Conservation (phyloP, 2,113 vertebrate genomes). For the Bos javanicus region DNA sequence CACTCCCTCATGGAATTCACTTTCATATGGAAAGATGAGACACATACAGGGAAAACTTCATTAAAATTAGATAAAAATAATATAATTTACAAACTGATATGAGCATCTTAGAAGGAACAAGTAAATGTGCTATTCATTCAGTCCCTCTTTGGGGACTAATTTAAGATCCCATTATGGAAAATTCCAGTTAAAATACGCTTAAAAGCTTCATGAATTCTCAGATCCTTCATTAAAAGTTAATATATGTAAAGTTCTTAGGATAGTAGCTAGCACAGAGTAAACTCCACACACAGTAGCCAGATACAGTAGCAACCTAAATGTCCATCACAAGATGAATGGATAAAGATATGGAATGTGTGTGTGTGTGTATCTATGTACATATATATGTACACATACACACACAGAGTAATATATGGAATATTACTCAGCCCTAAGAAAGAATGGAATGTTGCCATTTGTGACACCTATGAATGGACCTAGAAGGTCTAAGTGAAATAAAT, state of each 20-base stretch:
- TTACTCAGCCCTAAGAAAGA: background rate
- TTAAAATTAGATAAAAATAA: background rate
- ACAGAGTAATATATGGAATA: background rate
- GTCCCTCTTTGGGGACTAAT: background rate
- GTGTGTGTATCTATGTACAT: background rate
- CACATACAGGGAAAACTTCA: background rate
- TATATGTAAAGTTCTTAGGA: background rate
- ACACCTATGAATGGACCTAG: background rate
- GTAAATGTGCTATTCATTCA: background rate
- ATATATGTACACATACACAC: background rate
- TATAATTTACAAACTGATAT: background rate
- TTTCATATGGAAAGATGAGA: background rate
- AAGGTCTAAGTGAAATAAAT: background rate
- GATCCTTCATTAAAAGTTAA: background rate
- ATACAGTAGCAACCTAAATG: background rate
- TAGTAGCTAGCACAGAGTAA: background rate
- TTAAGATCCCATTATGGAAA: background rate
- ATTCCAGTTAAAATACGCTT: background rate
- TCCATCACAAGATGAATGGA: background rate
- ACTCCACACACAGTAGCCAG: background rate
- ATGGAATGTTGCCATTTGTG: background rate
- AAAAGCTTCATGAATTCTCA: background rate
- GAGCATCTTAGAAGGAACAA: background rate
- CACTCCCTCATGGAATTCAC: background rate
- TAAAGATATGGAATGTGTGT: background rate